phyloP scores from a whole-genome alignment of 2,888 invertebrate genomes.

The Trachelus iudaicus region DNA sequence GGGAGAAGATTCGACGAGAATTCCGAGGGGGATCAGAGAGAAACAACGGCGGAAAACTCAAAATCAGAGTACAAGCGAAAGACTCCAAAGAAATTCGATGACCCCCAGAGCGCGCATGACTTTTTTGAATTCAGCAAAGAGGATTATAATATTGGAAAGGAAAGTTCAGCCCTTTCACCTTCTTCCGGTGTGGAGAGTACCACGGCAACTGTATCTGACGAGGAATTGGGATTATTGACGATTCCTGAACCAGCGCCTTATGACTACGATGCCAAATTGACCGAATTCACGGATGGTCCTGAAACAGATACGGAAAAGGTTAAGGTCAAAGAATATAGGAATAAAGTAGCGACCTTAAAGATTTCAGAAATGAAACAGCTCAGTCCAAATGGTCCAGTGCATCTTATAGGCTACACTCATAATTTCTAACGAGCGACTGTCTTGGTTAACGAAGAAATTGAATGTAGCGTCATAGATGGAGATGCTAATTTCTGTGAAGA shows the following conservation, averaged over 20 bases:
- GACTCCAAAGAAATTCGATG: constrained; percentile 19
- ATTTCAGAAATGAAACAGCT: constrained; percentile 37
- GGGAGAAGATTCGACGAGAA: constrained; percentile 14
- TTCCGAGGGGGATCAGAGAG: constrained; percentile 10
- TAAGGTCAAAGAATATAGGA: constrained; percentile 41
- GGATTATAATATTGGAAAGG: constrained; percentile 28
- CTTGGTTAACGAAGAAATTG: neutral
- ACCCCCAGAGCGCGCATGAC: constrained; percentile 31
- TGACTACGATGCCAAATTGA: constrained; percentile 39
- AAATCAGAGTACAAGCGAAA: constrained; percentile 5
- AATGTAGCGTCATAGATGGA: neutral
- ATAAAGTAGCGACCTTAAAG: constrained; percentile 39
- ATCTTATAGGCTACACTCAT: constrained; percentile 34
- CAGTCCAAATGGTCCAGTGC: constrained; percentile 32
- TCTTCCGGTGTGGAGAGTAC: neutral
- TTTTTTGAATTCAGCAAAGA: constrained; percentile 34
- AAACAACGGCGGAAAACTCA: constrained; percentile 8
- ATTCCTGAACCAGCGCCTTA: constrained; percentile 34
- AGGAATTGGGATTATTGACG: constrained; percentile 11
- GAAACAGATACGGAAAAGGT: constrained; percentile 41
- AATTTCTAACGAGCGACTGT: constrained; percentile 26
- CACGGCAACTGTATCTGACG: constrained; percentile 7
- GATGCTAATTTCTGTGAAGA: neutral
- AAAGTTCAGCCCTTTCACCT: neutral
- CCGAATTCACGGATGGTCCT: constrained; percentile 39